phyloP scores from a whole-genome alignment of 2,888 invertebrate species.

The Plutella xylostella region DNA sequence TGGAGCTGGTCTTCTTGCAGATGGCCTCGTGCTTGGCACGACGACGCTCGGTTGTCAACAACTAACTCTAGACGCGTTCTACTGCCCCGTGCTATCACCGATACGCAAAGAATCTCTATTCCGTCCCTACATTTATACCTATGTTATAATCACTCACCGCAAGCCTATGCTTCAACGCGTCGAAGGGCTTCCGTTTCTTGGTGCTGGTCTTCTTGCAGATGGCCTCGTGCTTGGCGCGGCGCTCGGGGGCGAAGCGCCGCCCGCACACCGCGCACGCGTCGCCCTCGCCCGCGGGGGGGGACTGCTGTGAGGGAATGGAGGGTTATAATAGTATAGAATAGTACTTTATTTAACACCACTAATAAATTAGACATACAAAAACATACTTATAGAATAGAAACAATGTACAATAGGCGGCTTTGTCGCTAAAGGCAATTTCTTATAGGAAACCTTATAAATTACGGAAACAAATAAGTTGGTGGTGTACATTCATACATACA shows the following conservation, averaged over 20 bases:
- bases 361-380: no score
- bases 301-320: slow-evolving; percentile 14
- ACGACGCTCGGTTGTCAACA: not conserved
- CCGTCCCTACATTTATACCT: not conserved
- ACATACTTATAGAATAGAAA: no score
- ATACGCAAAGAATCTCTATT: no score
- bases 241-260: slow-evolving; percentile 83
- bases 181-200: slow-evolving; percentile 92
- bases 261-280: slow-evolving; percentile 79
- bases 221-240: slow-evolving; percentile 83
- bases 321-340: no score
- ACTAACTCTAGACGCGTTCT: not conserved
- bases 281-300: slow-evolving; percentile 19
- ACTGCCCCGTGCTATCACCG: not conserved
- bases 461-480: no score
- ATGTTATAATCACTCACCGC: slow-evolving; percentile 36
- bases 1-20: slow-evolving; percentile 73
- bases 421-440: no score
- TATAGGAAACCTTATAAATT: no score
- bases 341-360: no score
- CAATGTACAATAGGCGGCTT: no score
- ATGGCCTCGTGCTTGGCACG: not conserved
- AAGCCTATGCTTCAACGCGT: slow-evolving; percentile 90
- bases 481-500: no score
- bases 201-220: slow-evolving; percentile 84